Evolutionary conservation across 2,797 vertebrate genomes (phyloP).

Genomic region (Fistularia commersonii): DNA sequence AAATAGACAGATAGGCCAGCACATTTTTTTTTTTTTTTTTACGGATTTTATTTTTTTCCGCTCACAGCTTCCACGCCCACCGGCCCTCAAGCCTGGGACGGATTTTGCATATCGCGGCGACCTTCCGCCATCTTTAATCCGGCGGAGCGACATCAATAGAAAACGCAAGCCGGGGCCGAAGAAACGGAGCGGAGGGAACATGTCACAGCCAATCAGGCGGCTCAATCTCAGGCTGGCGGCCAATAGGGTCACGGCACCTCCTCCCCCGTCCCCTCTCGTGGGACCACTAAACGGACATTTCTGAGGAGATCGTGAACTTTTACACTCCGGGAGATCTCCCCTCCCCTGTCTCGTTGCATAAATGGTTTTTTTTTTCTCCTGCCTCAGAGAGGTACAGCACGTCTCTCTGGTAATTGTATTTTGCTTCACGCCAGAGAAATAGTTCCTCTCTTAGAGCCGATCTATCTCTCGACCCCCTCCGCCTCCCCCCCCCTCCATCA

Average conservation of each 20-base stretch:
- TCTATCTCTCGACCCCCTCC: conserved; percentile 24
- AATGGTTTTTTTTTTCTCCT: conserved; percentile 40
- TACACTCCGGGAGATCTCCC: conserved; percentile 64
- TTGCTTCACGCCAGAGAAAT: conserved; percentile 63
- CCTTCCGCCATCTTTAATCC: conserved; percentile 35
- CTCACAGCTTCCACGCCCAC: conserved; percentile 2
- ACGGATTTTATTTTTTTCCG: neutral
- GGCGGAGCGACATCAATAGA: conserved; percentile 47
- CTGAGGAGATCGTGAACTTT: conserved; percentile 69
- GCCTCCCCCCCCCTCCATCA: conserved; percentile 7
- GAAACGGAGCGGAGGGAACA: conserved; percentile 52
- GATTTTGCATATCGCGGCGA: conserved; percentile 39
- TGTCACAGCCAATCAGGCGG: conserved; percentile 69
- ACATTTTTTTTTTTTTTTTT: too few species aligned
- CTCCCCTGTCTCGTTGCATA: conserved; percentile 47
- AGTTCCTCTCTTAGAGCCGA: conserved; percentile 50
- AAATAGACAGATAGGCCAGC: too few species aligned
- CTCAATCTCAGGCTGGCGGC: conserved; percentile 63
- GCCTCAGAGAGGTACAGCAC: conserved; percentile 30
- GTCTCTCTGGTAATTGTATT: conserved; percentile 63
- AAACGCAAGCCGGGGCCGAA: conserved; percentile 50
- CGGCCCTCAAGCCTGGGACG: conserved; percentile 3
- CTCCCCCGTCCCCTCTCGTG: conserved; percentile 48
- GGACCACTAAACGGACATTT: conserved; percentile 66
- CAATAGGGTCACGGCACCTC: conserved; percentile 70